Evolutionary conservation across 2,888 invertebrate species (phyloP), one percentile per base, ranked within the genome.

Genomic region (Hirtodrosophila trivittata): DNA sequence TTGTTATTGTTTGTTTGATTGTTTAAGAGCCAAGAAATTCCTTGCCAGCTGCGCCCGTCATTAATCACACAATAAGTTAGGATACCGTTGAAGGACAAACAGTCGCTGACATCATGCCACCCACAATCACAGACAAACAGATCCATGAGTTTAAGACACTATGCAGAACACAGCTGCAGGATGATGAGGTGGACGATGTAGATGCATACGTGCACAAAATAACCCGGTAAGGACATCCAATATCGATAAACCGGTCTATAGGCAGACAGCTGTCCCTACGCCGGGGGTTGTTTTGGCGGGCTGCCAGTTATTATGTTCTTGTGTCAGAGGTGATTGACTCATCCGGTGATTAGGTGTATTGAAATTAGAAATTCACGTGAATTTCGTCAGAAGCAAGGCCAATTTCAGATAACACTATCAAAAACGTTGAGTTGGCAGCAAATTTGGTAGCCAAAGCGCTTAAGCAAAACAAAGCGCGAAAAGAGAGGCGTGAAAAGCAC

Each of bases 71-170:
- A 6, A 14, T 35, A 45, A 21, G 10, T 16, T 28, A 43, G 39
- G 50, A 46, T 21, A 25, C 21, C 8, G 12, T 35, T 54, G 37
- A 66, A 83, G 84, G 80, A 66, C 43, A n/a, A n/a, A n/a, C n/a
- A n/a, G n/a, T n/a, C 8, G 57, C 42, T 78, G 66, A 65, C 54
- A 82, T 80, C 75, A 89, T 89, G 89, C 85, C 90, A 47, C 90
- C 89, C 21, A 87, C 87, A 37, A 85, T 82, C 21, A 89, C 89
- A 33, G 88, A 84, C 56, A 71, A 60, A 35, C 57, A 60, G 49
- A 14, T 56, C 37, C 86, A 81, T 46, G 87, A 84, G 14, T 81
- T 76, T 13, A 78, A 85, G 50, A 51, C 54, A 0, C 78, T 77
- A 38, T 77, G 70, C 39, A 69, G 45, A 38, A 46, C 72, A n/a